Evolutionary conservation across 1,140 invertebrate species (phyloP).

Genomic region (Drosophila ohnishii): DNA sequence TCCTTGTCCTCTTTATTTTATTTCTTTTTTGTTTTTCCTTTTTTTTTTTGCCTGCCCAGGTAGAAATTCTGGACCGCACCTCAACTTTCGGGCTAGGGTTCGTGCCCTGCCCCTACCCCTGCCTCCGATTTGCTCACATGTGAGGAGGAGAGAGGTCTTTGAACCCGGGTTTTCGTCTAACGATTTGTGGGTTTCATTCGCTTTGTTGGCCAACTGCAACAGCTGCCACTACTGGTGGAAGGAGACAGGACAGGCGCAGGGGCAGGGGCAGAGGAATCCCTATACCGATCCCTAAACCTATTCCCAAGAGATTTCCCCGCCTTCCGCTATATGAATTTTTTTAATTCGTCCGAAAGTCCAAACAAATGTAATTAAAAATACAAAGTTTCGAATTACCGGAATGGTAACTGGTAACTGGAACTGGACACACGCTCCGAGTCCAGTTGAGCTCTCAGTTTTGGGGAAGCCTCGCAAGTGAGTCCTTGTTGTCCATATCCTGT

Average conservation of each 20-base stretch:
- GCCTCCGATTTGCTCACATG: slow-evolving; percentile 26
- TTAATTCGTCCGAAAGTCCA: slow-evolving; percentile 46
- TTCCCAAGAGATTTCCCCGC: slow-evolving; percentile 43
- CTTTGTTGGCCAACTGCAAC: slow-evolving; percentile 56
- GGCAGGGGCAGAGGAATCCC: slow-evolving; percentile 28
- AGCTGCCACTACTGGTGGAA: slow-evolving; percentile 50
- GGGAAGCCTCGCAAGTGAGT: slow-evolving; percentile 70
- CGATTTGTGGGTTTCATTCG: slow-evolving; percentile 66
- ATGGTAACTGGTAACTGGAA: slow-evolving; percentile 52
- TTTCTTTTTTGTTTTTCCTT: not conserved
- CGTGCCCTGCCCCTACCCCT: slow-evolving; percentile 42
- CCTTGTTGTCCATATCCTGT: slow-evolving; percentile 65
- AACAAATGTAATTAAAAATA: slow-evolving; percentile 79
- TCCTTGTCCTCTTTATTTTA: slow-evolving; percentile 41
- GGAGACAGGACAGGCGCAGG: not conserved
- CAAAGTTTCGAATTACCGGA: slow-evolving; percentile 75
- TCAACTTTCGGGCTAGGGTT: slow-evolving; percentile 38
- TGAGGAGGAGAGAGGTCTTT: slow-evolving; percentile 59
- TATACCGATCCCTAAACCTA: slow-evolving; percentile 18
- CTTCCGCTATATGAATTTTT: slow-evolving; percentile 3
- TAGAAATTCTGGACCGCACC: slow-evolving; percentile 39
- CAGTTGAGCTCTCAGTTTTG: slow-evolving; percentile 24
- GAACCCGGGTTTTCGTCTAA: slow-evolving; percentile 65
- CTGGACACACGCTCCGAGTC: slow-evolving; percentile 46
- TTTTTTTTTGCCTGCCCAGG: slow-evolving; percentile 7